A percentile compares a stretch with the other conserved stretches of the same genome.
phyloP scores from a whole-genome alignment of 2,113 vertebrate genomes.

The Talpa occidentalis region DNA sequence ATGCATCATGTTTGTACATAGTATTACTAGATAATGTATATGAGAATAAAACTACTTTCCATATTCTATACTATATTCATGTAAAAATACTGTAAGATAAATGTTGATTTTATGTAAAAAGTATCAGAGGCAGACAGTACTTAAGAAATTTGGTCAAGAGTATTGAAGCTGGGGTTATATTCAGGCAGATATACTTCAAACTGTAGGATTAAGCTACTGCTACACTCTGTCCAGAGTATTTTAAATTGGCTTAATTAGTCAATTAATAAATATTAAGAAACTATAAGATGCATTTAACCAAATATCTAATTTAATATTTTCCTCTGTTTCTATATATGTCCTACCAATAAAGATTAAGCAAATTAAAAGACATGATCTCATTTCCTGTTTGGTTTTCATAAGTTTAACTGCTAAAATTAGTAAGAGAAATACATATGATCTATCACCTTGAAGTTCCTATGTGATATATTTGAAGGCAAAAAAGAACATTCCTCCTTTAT shows the following conservation, averaged over 20 bases:
- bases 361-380: background rate
- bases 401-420: conserved; percentile 37
- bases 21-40: background rate
- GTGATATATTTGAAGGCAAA: background rate
- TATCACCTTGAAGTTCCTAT: background rate
- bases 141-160: background rate
- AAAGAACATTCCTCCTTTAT: background rate
- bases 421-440: background rate
- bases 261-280: background rate
- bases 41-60: background rate
- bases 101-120: background rate
- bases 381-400: background rate
- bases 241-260: background rate
- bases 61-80: background rate
- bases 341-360: background rate
- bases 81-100: background rate
- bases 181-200: background rate
- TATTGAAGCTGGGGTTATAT: background rate
- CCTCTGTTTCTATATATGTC: background rate
- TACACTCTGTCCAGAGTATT: background rate
- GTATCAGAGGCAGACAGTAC: background rate
- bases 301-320: background rate
- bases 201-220: background rate
- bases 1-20: background rate
- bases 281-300: background rate